Percentiles rank a stretch among this genome's conserved stretches.
phyloP scores from a whole-genome alignment of 2,113 vertebrate genomes.

The Meles meles region DNA sequence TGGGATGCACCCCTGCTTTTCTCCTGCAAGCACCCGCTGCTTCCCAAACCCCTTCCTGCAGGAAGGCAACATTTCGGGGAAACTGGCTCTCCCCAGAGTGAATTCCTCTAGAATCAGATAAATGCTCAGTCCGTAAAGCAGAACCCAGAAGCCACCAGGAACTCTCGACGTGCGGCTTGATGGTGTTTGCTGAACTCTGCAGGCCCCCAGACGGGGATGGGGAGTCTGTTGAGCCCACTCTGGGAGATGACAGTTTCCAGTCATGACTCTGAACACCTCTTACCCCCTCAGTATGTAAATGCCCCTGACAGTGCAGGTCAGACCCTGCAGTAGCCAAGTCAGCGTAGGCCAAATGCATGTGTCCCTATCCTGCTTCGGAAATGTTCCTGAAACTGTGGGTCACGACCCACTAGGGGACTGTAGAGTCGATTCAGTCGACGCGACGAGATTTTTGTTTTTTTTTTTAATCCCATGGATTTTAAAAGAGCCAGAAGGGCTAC shows the following conservation, averaged over 20 bases:
- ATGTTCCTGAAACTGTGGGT: neutral
- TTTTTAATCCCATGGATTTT: neutral
- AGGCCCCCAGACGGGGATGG: fast-evolving
- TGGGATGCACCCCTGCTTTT: fast-evolving
- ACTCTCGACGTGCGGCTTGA: fast-evolving
- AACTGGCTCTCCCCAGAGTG: neutral
- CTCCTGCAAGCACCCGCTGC: neutral
- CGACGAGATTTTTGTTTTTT: neutral
- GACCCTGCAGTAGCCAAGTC: too few relatives aligned
- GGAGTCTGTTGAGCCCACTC: fast-evolving
- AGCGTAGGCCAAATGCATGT: fast-evolving
- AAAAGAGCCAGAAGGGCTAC: neutral
- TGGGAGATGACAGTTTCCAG: neutral
- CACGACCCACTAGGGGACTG: fast-evolving
- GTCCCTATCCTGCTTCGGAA: fast-evolving
- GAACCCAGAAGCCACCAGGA: neutral
- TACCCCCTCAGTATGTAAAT: too few relatives aligned
- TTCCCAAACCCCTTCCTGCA: neutral
- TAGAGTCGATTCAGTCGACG: fast-evolving
- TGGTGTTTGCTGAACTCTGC: fast-evolving
- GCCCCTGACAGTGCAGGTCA: too few relatives aligned
- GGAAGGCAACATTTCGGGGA: neutral
- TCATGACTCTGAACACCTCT: neutral
- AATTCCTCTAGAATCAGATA: too few relatives aligned
- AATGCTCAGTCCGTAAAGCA: too few relatives aligned